phyloP scores from a whole-genome alignment of 2,797 vertebrate genomes.

The Morelia viridis region DNA sequence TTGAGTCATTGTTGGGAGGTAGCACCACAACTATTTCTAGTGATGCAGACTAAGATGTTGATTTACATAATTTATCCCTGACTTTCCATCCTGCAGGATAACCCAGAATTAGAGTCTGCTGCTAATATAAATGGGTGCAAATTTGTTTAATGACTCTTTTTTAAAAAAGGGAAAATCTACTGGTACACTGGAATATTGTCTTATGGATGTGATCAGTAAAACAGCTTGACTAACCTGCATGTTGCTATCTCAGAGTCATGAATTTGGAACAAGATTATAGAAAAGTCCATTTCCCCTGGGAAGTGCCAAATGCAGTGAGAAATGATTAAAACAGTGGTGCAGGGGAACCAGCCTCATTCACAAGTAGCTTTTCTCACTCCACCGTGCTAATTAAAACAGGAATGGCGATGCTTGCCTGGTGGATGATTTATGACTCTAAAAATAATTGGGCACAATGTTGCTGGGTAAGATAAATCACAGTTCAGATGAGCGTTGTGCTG shows the following conservation, averaged over 20 bases:
- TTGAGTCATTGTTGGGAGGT: too few species aligned
- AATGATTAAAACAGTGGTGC: not conserved
- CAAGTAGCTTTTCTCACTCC: not conserved
- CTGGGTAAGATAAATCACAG: not conserved
- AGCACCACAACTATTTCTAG: too few species aligned
- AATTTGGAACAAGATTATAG: not conserved
- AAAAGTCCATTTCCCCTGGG: not conserved
- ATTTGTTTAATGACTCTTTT: too few species aligned
- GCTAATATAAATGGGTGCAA: too few species aligned
- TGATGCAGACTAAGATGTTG: too few species aligned
- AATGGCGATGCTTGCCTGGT: not conserved
- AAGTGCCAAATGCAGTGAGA: not conserved
- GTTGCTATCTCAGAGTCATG: not conserved
- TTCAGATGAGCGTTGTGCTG: not conserved
- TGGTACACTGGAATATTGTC: too few species aligned
- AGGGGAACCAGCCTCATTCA: not conserved
- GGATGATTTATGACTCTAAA: slow-evolving; percentile 9
- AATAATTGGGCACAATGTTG: not conserved
- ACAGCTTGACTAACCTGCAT: not conserved
- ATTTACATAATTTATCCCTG: too few species aligned
- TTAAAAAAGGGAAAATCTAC: too few species aligned
- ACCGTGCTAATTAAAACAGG: not conserved
- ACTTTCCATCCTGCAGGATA: too few species aligned
- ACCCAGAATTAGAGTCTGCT: too few species aligned
- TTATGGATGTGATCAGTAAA: not conserved